phyloP scores from a whole-genome alignment of 2,888 invertebrate species.

The Fragum fragum region DNA sequence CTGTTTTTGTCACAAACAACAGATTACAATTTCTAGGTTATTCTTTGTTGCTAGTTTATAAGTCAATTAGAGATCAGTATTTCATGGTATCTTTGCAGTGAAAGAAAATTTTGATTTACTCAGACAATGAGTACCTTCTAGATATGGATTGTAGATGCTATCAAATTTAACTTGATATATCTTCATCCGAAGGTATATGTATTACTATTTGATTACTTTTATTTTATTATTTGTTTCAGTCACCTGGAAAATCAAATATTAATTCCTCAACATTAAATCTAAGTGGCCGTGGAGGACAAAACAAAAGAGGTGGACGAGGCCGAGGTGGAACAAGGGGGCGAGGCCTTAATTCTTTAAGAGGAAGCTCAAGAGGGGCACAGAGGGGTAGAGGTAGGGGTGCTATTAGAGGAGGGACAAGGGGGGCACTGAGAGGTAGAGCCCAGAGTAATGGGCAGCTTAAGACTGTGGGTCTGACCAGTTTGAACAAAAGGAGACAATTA shows the following conservation, averaged over 20 bases:
- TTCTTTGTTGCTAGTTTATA: too few species aligned
- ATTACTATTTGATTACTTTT: too few species aligned
- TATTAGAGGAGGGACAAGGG: slow-evolving; percentile 8
- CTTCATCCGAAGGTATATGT: too few species aligned
- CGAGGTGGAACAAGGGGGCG: slow-evolving; percentile 15
- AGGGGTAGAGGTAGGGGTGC: slow-evolving; percentile 29
- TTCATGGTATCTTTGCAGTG: too few species aligned
- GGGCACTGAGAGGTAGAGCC: background rate
- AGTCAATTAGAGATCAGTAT: too few species aligned
- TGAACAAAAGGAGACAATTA: slow-evolving; percentile 44
- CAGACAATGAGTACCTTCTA: too few species aligned
- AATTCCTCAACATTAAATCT: too few species aligned
- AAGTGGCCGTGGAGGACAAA: background rate
- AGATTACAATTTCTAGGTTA: too few species aligned
- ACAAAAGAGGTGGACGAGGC: background rate
- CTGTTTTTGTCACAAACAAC: too few species aligned
- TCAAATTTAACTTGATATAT: too few species aligned
- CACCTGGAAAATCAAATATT: slow-evolving; percentile 10
- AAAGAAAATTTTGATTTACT: too few species aligned
- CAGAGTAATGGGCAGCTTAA: background rate
- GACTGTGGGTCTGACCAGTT: slow-evolving; percentile 39
- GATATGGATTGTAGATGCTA: too few species aligned
- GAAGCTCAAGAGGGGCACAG: background rate
- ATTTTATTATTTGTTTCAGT: slow-evolving; percentile 5
- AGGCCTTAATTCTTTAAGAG: background rate